A percentile compares a stretch with the other conserved stretches of the same genome.
phyloP scores from a whole-genome alignment of 2,888 invertebrate species.

The Blastobasis adustella region DNA sequence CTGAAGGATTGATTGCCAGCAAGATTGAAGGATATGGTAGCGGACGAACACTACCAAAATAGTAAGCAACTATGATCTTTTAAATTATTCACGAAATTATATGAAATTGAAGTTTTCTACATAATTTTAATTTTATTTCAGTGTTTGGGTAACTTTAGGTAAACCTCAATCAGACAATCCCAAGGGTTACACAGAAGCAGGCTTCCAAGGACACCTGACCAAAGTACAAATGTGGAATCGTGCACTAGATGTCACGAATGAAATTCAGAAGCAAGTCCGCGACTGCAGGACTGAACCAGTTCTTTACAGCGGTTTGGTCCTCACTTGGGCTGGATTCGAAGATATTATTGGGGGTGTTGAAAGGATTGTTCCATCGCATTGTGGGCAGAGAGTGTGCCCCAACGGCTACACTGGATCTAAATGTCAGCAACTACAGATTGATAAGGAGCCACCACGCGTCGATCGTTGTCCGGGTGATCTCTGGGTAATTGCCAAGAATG shows the following conservation, averaged over 20 bases:
- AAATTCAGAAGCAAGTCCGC: slow-evolving; percentile 94
- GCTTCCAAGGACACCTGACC: slow-evolving; percentile 96
- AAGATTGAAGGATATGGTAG: slow-evolving; percentile 92
- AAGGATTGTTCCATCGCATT: slow-evolving; percentile 91
- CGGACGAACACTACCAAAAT: slow-evolving; percentile 86
- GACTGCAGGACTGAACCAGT: slow-evolving; percentile 95
- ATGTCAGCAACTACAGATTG: slow-evolving; percentile 88
- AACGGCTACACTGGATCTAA: slow-evolving; percentile 90
- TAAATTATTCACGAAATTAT: not conserved
- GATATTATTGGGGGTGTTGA: slow-evolving; percentile 92
- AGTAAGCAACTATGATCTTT: slow-evolving; percentile 73
- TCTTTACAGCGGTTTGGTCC: slow-evolving; percentile 86
- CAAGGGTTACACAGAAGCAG: slow-evolving; percentile 89
- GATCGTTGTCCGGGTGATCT: slow-evolving; percentile 95
- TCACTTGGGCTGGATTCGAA: slow-evolving; percentile 97
- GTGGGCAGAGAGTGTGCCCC: slow-evolving; percentile 91
- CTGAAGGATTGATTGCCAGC: slow-evolving; percentile 96
- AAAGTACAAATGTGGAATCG: slow-evolving; percentile 96
- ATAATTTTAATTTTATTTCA: slow-evolving; percentile 40
- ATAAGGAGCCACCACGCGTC: slow-evolving; percentile 89
- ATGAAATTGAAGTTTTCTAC: not conserved
- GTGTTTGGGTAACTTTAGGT: slow-evolving; percentile 94
- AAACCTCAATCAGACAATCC: slow-evolving; percentile 88
- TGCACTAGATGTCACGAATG: slow-evolving; percentile 91
- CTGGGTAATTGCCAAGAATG: slow-evolving; percentile 95